phyloP scores from a whole-genome alignment of 2,113 vertebrate genomes.

The Crotalus horridus region DNA sequence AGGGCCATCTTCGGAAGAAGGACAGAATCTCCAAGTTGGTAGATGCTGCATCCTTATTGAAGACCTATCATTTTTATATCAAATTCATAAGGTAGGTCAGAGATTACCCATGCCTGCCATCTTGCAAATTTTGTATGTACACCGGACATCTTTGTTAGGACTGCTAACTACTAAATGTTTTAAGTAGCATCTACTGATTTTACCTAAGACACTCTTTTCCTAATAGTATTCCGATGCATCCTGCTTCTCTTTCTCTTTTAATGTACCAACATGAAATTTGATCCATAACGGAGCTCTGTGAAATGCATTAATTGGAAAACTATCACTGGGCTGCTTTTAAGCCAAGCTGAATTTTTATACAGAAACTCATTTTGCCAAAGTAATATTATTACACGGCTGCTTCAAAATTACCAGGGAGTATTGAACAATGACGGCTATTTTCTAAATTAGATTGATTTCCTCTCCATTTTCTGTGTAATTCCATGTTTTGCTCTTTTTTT shows the following conservation, averaged over 20 bases:
- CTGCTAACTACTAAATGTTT: not conserved
- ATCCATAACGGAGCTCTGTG: not conserved
- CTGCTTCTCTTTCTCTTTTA: not conserved
- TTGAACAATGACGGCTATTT: too few species aligned
- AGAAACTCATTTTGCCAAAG: not conserved
- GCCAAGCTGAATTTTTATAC: not conserved
- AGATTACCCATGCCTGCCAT: not conserved
- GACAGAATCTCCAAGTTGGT: not conserved
- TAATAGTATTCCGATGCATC: not conserved
- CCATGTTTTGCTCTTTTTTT: not conserved
- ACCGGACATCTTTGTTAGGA: not conserved
- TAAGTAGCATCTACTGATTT: not conserved
- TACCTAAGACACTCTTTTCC: not conserved
- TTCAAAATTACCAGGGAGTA: not conserved
- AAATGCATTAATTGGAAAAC: not conserved
- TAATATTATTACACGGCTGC: not conserved
- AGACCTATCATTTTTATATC: not conserved
- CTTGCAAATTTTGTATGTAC: not conserved
- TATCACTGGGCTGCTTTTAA: not conserved
- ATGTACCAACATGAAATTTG: not conserved
- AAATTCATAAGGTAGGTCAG: not conserved
- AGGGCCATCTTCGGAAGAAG: not conserved
- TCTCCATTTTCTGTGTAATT: not conserved
- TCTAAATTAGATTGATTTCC: not conserved
- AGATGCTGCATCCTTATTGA: not conserved